These are phyloP conservation scores for Oplegnathus fasciatus DNA, from an alignment of 2,113 vertebrate genomes.

Conservation along the genomic window DNA sequence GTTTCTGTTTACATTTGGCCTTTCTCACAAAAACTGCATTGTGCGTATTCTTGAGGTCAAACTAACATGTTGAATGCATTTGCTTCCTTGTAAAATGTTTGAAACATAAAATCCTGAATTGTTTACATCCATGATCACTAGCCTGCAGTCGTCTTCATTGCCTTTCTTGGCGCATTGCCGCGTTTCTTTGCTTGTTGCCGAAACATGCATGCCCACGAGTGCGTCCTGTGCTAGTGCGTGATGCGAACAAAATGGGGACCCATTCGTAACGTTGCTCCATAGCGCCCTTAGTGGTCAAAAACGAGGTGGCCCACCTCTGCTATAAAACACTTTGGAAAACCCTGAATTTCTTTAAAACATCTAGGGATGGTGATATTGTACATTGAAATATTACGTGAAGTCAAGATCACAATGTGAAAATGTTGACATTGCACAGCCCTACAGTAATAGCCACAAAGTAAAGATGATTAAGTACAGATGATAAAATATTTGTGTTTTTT, in stretches of 20 bases:
- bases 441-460: background rate
- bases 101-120: background rate
- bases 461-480: conserved; percentile 3
- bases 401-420: conserved; percentile 8
- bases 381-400: background rate
- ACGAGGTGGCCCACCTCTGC: background rate
- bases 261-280: background rate
- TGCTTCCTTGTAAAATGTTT: background rate
- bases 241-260: background rate
- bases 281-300: background rate
- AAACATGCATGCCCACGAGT: too few relatives aligned
- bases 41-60: background rate
- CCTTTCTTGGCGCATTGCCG: too few relatives aligned
- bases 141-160: background rate
- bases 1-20: background rate
- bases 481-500: background rate
- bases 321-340: background rate
- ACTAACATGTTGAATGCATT: background rate
- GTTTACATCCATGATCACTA: background rate
- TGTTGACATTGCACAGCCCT: background rate
- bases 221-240: background rate
- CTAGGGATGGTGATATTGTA: background rate
- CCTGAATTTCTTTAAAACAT: background rate
- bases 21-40: background rate
- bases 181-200: background rate